Evolutionary conservation across 2,888 invertebrate species (phyloP), one percentile per base, ranked within the genome.

Genomic region (Latrodectus elegans): DNA sequence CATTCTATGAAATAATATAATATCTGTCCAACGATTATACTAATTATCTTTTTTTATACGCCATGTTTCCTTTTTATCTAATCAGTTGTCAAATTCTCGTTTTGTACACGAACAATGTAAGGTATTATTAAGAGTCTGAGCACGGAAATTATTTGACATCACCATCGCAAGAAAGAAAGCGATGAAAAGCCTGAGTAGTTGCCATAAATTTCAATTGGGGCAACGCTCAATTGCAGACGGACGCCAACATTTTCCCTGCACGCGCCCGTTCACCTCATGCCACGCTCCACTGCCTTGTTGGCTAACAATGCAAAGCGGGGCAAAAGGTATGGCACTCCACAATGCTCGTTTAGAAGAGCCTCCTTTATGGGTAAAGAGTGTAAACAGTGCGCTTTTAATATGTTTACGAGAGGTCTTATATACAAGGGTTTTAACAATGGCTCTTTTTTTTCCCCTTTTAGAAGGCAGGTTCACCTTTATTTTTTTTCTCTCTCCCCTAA

Each of bases 381-480:
- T 74, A 84, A 85, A 85, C 85, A 85, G 75, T 53, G 51, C 75
- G 74, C 71, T 85, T 85, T 55, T 85, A 85, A 85, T 85, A 75
- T 80, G 79, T 85, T 85, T 85, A 75, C 80, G 53, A 26, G 80
- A 80, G 74, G 68, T 65, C 75, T 68, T 70, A 76, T 70, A 76
- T 74, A 84, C 85, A 85, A 85, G 80, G 68, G 79, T 14, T 71
- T 38, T 74, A 80, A 85, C 75, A 85, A 72, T 51, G 26, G 52
- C 49, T 10, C 68, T 55, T 14, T 55, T 15, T 55, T 67, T 67
- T 65, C 60, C 60, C 76, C 72, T 22, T 22, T 22, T 22, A 86
- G 77, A 86, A 55, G 52, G 51, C 26, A 49, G 17, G 65, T 52
- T 49, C 65, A 49, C 67, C 22, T 74, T 53, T 51, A n/a, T n/a